Conservation (phyloP, 2,113 vertebrate species). For the Ia io region DNA sequence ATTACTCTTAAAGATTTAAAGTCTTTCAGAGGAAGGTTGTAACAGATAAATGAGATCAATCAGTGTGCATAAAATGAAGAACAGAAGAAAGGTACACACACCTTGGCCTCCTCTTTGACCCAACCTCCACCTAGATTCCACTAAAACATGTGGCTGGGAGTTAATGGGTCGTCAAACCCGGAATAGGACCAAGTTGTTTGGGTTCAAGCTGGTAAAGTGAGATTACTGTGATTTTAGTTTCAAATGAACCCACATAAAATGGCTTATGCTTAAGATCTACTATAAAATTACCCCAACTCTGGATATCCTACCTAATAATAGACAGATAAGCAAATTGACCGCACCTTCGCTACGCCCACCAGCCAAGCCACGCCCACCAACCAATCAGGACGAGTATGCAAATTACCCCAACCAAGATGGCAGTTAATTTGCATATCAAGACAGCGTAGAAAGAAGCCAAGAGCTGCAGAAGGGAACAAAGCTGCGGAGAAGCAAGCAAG, state of each 20-base stretch:
- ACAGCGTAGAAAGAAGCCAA: no score
- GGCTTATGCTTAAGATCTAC: constrained; percentile 58
- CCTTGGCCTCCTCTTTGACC: constrained; percentile 29
- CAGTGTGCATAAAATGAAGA: constrained; percentile 20
- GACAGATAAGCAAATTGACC: no score
- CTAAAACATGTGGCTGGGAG: constrained; percentile 57
- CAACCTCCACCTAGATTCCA: constrained; percentile 15
- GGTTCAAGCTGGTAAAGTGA: constrained; percentile 66
- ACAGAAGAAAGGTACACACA: constrained; percentile 4
- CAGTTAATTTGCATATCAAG: no score
- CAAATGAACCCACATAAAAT: constrained; percentile 74
- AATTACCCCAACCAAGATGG: no score
- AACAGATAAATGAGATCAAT: neutral
- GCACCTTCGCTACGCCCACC: no score
- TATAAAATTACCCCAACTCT: constrained; percentile 72
- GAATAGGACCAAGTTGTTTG: constrained; percentile 67
- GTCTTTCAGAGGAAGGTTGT: neutral
- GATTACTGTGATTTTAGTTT: constrained; percentile 72
- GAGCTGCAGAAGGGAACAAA: no score
- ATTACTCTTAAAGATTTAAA: neutral
- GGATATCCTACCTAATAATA: no score
- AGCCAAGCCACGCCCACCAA: no score
- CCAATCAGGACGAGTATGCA: no score
- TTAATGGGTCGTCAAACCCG: constrained; percentile 57
- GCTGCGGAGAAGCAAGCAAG: no score